Percentiles rank a stretch among this genome's conserved stretches.
These are phyloP conservation scores for Drosophila macrospina DNA, from an alignment of 2,888 invertebrate genomes.

Conservation along the genomic window DNA sequence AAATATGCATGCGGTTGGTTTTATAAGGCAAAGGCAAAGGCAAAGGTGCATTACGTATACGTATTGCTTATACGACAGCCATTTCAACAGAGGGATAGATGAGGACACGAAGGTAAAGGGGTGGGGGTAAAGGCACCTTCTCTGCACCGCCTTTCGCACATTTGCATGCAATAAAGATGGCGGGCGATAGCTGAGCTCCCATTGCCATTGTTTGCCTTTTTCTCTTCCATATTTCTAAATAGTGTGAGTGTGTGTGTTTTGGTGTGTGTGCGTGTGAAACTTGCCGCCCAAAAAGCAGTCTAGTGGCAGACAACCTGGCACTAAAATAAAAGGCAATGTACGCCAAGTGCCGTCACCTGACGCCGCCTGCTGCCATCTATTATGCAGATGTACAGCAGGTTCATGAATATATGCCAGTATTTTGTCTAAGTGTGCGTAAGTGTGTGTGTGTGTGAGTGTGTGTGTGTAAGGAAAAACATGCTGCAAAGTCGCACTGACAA, in stretches of 20 bases:
- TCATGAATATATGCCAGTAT: constrained; percentile 76
- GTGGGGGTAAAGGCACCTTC: constrained; percentile 56
- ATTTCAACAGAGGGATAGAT: constrained; percentile 61
- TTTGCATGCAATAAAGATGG: constrained; percentile 79
- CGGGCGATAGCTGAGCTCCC: constrained; percentile 80
- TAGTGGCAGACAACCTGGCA: constrained; percentile 59
- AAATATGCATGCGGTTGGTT: constrained; percentile 77
- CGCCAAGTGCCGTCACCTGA: constrained; percentile 77
- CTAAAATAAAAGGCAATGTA: constrained; percentile 79
- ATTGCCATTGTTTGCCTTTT: constrained; percentile 76
- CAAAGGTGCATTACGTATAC: constrained; percentile 65
- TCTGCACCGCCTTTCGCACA: constrained; percentile 76
- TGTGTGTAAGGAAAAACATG: constrained; percentile 32
- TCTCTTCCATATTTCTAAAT: constrained; percentile 48
- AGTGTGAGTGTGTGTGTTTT: constrained; percentile 7
- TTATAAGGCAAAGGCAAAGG: constrained; percentile 61
- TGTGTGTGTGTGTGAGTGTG: constrained; percentile 6
- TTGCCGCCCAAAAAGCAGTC: constrained; percentile 65
- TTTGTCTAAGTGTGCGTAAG: constrained; percentile 59
- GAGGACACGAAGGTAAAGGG: background rate
- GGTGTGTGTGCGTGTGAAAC: constrained; percentile 54
- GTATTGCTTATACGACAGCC: constrained; percentile 62
- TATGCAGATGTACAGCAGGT: constrained; percentile 80
- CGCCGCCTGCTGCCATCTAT: constrained; percentile 75
- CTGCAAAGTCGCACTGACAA: constrained; percentile 67